Evolutionary conservation across 2,113 vertebrate genomes (phyloP), one percentile per base, ranked within the genome.

Genomic region (Collichthys lucidus): DNA sequence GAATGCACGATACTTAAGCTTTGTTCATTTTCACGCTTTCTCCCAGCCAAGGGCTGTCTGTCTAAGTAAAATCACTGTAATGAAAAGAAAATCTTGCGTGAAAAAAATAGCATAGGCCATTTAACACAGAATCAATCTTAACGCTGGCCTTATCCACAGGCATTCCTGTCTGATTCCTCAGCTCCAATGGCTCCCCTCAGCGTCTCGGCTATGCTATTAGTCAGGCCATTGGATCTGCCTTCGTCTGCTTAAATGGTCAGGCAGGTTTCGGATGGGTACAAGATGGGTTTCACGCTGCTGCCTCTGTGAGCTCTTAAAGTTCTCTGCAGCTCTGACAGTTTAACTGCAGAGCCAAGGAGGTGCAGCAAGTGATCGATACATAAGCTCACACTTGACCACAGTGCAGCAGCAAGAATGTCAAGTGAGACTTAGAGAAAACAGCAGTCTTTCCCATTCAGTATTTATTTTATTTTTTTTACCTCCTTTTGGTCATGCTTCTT

Each of bases 261-360:
- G 35, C 85, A 79, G 83, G 71, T 85, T 83, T 70, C 8, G 11
- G 56, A 85, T 35, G 26, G 66, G 83, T 77, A 90, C 84, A 72
- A 79, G 85, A 84, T 74, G 61, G 64, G 86, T 87, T 89, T 77
- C 84, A 89, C 77, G 76, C 85, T 26, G 55, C 86, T 91, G 88
- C 91, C 64, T 85, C 89, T 53, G 50, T 84, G 71, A 87, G 68
- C 60, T n/a, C 73, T n/a, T 61, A 22, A 81, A 86, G n/a, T 67
- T 82, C 82, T 82, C 68, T 70, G 50, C 79, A 71, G 79, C 76
- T 20, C 72, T 86, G 86, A 89, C 86, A 79, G 71, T 77, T 84
- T 56, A 82, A 78, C 74, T 67, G 78, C 69, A 42, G 46, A 85
- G 72, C 67, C 72, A 29, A 84, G 66, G 62, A 82, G 55, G 68